Evolutionary conservation across 1,140 invertebrate genomes (phyloP).

Genomic region (Pomacea maculata): DNA sequence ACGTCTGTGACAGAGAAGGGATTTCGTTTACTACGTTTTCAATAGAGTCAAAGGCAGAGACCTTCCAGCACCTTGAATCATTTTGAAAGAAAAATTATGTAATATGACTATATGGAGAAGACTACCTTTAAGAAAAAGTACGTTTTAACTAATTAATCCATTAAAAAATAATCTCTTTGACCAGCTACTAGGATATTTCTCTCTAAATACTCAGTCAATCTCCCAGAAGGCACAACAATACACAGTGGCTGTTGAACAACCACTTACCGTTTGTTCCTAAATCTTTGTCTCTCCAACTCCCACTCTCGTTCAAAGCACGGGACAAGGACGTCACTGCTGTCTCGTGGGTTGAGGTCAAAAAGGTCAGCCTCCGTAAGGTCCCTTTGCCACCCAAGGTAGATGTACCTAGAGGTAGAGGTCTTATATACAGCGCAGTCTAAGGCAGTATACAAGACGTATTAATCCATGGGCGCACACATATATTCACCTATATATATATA

Average conservation of each 20-base stretch:
- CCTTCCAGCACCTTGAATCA: too few species aligned
- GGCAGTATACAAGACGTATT: not conserved
- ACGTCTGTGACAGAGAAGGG: too few species aligned
- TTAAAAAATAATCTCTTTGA: too few species aligned
- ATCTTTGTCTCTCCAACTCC: constrained; percentile 67
- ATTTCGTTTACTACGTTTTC: too few species aligned
- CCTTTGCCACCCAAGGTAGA: constrained; percentile 80
- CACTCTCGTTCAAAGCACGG: constrained; percentile 87
- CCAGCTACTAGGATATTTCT: too few species aligned
- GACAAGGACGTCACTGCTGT: constrained; percentile 81
- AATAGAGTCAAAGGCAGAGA: too few species aligned
- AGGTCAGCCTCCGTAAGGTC: constrained; percentile 84
- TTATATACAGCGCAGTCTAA: not conserved
- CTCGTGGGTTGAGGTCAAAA: constrained; percentile 88
- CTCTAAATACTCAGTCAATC: too few species aligned
- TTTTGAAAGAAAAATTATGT: too few species aligned
- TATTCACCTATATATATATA: not conserved
- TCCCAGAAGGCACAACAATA: too few species aligned
- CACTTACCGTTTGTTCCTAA: constrained; percentile 12
- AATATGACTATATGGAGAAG: too few species aligned
- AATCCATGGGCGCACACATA: not conserved
- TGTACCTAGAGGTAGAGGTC: constrained; percentile 66
- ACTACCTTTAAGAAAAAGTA: not conserved
- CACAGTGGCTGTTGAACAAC: not conserved
- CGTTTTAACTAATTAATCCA: too few species aligned